Conservation (phyloP, 2,888 invertebrate species). For the Nomada hirtipes region DNA sequence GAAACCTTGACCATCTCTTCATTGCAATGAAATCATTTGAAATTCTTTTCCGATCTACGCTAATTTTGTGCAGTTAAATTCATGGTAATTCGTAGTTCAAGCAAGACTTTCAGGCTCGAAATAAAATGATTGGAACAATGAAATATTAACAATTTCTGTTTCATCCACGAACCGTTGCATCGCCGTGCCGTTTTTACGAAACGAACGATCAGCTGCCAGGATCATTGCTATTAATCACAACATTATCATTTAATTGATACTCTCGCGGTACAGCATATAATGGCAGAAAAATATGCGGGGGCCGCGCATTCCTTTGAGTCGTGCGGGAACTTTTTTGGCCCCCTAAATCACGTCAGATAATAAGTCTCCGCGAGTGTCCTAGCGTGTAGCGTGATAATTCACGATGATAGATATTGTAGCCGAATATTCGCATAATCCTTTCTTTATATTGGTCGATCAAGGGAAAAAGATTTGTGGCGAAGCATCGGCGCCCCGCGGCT, state of each 20-base stretch:
- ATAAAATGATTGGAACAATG: too few relatives aligned
- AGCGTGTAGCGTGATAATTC: slow-evolving; percentile 78
- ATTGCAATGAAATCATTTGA: too few relatives aligned
- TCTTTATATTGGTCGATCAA: slow-evolving; percentile 73
- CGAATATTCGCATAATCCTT: slow-evolving; percentile 78
- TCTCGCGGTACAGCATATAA: slow-evolving; percentile 38
- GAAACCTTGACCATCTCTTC: too few relatives aligned
- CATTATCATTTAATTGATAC: slow-evolving; percentile 58
- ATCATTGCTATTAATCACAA: slow-evolving; percentile 51
- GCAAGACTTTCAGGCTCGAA: too few relatives aligned
- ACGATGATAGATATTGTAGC: slow-evolving; percentile 75
- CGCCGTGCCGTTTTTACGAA: slow-evolving; percentile 17
- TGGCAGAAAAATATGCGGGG: slow-evolving; percentile 41
- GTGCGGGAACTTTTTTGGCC: slow-evolving; percentile 19
- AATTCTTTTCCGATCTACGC: too few relatives aligned
- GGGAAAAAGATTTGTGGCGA: slow-evolving; percentile 76
- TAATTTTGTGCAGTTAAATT: too few relatives aligned
- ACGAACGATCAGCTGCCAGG: slow-evolving; percentile 16
- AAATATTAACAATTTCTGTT: background rate
- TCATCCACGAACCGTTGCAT: background rate
- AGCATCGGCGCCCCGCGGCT: slow-evolving; percentile 72
- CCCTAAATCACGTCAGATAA: slow-evolving; percentile 79
- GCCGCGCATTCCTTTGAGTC: slow-evolving; percentile 32
- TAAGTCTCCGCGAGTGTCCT: slow-evolving; percentile 73
- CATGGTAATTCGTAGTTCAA: too few relatives aligned